Base-by-base conservation (phyloP, 2,888 invertebrate species). In the Cecidostiba fungosa region DNA sequence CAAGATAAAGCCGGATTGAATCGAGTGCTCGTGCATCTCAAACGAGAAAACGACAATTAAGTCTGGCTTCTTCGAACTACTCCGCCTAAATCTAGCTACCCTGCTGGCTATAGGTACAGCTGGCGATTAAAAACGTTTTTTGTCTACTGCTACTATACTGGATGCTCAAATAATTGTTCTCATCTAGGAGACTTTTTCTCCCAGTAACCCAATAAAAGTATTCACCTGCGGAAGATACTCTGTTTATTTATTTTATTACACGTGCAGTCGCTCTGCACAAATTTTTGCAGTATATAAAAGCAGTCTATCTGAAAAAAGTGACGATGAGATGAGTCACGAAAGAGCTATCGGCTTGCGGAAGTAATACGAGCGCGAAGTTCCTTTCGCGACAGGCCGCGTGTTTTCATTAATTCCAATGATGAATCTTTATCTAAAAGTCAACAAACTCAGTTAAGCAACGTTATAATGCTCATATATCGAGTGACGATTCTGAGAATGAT, bases 1-100 rank as follows among this genome's bases (percentile, higher is more conserved):
- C 76, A 59, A 76, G 76, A 76, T 76, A 76, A 76, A 76, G 29
- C n/a, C 32, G 54, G 36, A 76, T 76, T 76, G 32, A 76, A 76
- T 54, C 26, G 76, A 54, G 16, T 36, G 26, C 29, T 74, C 36
- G 3, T 74, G 43, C 36, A 47, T 29, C 16, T 47, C 47, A 16
- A 66, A 66, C 62, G 62, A 26, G 62, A 66, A 66, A 26, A 66
- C 1, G 62, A 66, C 62, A 66, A 66, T 66, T 66, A 66, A 66
- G 62, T 29, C 29, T 66, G 26, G 62, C n/a, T 66, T 66, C 62
- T 0, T 1, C 29, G 62, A 29, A 26, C 12, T 66, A 23, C 62
- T 29, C 14, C 14, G 29, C 14, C 29, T 66, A n/a, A 54, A 54
- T 54, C 23, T 54, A 54, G 23, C n/a, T 10, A 23, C 16, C 1